Evolutionary conservation across 1,140 invertebrate genomes (phyloP).

Genomic region (Neodiprion fabricii): DNA sequence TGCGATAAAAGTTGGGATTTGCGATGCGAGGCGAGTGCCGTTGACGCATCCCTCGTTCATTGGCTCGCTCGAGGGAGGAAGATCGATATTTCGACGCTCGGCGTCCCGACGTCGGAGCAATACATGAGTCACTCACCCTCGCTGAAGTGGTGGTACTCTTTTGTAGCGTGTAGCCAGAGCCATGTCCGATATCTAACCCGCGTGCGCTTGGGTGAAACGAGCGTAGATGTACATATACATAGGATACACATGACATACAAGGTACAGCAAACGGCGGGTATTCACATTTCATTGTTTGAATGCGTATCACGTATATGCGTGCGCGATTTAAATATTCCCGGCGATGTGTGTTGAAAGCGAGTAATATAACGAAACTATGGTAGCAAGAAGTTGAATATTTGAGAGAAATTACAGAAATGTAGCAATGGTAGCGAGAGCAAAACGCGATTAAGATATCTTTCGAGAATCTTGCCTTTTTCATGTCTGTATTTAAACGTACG

Average conservation of each 20-base stretch:
- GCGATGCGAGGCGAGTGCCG: background rate
- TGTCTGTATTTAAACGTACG: background rate
- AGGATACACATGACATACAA: background rate
- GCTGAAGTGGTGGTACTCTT: constrained; percentile 25
- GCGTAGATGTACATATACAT: background rate
- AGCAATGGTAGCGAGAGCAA: background rate
- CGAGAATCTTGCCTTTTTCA: background rate
- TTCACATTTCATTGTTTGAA: background rate
- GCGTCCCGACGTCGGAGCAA: constrained; percentile 51
- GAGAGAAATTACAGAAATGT: background rate
- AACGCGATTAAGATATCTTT: background rate
- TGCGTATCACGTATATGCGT: background rate
- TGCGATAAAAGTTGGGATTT: too few species aligned
- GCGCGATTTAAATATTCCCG: background rate
- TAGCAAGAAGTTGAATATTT: background rate
- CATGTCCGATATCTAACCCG: background rate
- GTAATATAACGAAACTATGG: too few species aligned
- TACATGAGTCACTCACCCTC: constrained; percentile 60
- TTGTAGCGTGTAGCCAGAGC: too few species aligned
- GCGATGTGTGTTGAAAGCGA: too few species aligned
- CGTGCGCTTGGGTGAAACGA: background rate
- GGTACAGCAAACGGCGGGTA: background rate
- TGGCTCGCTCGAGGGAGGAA: constrained; percentile 24
- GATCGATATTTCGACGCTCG: constrained; percentile 58
- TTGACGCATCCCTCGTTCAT: background rate